Evolutionary conservation across 1,140 invertebrate genomes (phyloP).

Genomic region (Anoplophora glabripennis): DNA sequence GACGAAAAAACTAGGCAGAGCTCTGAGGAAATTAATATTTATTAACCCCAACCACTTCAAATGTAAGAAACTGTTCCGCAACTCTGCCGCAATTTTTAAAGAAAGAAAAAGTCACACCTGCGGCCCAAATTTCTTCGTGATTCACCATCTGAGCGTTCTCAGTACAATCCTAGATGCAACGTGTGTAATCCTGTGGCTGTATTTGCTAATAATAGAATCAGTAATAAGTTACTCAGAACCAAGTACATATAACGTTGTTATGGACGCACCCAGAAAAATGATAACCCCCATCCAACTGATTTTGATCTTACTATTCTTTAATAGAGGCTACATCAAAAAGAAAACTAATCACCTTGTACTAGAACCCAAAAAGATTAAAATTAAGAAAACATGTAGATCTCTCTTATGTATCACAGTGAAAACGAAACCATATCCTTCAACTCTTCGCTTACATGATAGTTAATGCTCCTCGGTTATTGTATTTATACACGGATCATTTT

Average conservation of each 20-base stretch:
- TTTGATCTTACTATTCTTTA: constrained; percentile 7
- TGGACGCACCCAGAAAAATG: background rate
- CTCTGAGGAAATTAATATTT: constrained; percentile 9
- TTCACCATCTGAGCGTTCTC: constrained; percentile 25
- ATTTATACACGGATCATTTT: background rate
- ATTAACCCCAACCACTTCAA: constrained; percentile 13
- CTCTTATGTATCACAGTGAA: background rate
- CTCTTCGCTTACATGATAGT: too few species aligned
- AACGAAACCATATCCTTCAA: too few species aligned
- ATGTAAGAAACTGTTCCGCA: constrained; percentile 18
- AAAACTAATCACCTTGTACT: constrained; percentile 21
- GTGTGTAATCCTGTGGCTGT: constrained; percentile 9
- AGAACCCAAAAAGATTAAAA: constrained; percentile 16
- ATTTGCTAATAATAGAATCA: too few species aligned
- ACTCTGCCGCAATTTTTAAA: constrained; percentile 12
- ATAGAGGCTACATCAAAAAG: constrained; percentile 17
- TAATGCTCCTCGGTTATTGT: background rate
- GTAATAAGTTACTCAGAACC: background rate
- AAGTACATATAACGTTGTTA: too few species aligned
- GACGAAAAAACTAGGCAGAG: constrained; percentile 8
- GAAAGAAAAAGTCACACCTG: constrained; percentile 20
- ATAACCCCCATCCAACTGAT: background rate
- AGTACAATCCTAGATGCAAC: constrained; percentile 10
- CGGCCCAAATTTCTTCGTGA: constrained; percentile 8
- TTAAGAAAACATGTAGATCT: constrained; percentile 16